A percentile compares a stretch with the other conserved stretches of the same genome.
These are phyloP conservation scores for Tiliqua scincoides DNA, from an alignment of 2,113 vertebrate species.

Conservation along the genomic window DNA sequence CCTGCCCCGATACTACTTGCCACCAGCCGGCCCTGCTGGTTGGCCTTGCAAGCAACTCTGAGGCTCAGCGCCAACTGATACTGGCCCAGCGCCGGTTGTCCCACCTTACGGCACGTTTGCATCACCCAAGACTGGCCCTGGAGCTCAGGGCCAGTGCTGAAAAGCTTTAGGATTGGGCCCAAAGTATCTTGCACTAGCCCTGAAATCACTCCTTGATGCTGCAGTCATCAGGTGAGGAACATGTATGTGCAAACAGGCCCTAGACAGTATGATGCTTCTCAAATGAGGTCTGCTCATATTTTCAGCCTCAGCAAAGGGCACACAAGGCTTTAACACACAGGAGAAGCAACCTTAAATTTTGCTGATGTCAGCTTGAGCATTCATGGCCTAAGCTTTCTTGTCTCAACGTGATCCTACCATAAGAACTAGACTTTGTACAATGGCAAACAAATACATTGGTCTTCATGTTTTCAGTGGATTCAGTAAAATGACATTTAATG, in stretches of 20 bases:
- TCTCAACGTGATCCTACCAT: constrained; percentile 24
- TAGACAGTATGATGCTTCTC: background rate
- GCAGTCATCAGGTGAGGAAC: background rate
- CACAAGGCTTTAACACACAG: background rate
- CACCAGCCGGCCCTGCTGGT: no score
- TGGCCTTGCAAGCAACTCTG: no score
- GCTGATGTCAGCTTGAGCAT: background rate
- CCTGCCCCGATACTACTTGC: no score
- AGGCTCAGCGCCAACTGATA: no score
- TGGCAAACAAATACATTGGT: constrained; percentile 5
- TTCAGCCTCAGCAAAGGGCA: constrained; percentile 21
- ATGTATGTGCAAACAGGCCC: background rate
- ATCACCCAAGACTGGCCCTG: no score
- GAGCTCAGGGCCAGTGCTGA: no score
- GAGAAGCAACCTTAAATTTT: background rate
- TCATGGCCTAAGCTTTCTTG: background rate
- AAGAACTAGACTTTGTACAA: constrained; percentile 30
- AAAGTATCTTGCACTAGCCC: background rate
- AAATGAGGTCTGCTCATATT: background rate
- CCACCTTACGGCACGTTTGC: no score
- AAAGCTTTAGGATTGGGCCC: no score
- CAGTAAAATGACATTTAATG: constrained; percentile 8
- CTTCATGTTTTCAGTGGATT: background rate
- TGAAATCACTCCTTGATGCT: background rate
- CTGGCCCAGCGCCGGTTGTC: no score